Percentiles rank a stretch among this genome's conserved stretches.
These are phyloP conservation scores for Eidolon helvum DNA, from an alignment of 2,113 vertebrate genomes.

Conservation along the genomic window DNA sequence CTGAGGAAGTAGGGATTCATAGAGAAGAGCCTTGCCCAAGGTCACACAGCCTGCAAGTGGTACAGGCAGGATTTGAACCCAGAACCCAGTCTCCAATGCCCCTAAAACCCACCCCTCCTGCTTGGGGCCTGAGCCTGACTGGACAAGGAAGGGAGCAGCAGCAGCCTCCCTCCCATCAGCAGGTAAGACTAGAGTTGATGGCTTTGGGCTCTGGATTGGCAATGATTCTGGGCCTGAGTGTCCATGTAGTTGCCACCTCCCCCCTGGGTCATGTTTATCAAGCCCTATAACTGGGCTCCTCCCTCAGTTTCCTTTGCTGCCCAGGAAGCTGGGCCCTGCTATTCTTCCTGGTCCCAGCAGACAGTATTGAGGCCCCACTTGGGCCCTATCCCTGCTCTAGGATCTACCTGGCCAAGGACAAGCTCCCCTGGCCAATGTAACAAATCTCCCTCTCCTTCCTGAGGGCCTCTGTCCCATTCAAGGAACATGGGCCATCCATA, in stretches of 20 bases:
- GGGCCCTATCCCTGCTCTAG: neutral
- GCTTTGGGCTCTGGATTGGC: neutral
- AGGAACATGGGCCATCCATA: neutral
- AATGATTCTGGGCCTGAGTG: neutral
- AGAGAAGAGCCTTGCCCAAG: neutral
- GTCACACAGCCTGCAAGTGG: neutral
- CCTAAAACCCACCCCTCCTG: neutral
- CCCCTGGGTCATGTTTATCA: no score
- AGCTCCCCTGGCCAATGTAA: neutral
- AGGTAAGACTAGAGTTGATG: neutral
- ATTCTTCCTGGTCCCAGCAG: no score
- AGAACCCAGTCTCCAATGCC: neutral
- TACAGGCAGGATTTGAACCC: neutral
- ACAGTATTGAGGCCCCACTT: neutral
- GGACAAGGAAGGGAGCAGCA: no score
- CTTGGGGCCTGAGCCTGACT: neutral
- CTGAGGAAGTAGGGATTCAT: neutral
- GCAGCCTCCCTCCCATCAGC: neutral
- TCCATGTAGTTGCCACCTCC: neutral
- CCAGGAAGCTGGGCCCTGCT: neutral
- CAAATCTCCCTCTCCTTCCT: neutral
- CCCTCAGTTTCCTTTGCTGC: neutral
- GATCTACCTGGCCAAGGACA: accelerated
- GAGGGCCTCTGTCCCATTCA: neutral
- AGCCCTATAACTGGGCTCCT: neutral